Conservation (phyloP, 2,113 vertebrate species). For the Erythrocercus mccallii region DNA sequence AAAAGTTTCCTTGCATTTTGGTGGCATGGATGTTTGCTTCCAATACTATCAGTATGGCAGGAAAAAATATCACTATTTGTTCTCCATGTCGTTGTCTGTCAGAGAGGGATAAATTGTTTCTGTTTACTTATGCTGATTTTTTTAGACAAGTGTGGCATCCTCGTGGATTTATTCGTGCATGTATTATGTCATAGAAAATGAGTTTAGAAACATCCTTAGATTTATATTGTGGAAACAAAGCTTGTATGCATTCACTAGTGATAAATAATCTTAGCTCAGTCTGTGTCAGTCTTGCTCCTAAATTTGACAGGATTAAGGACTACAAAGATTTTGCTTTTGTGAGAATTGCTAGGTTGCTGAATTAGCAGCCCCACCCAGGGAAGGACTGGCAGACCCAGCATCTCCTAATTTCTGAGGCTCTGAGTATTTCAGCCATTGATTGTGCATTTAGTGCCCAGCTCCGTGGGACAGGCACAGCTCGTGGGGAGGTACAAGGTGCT, state of each 20-base stretch:
- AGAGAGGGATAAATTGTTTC: background rate
- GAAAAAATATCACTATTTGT: background rate
- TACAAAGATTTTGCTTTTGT: background rate
- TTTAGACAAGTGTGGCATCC: background rate
- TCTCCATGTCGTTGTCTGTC: background rate
- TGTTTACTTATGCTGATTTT: background rate
- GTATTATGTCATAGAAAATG: background rate
- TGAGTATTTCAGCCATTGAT: accelerated
- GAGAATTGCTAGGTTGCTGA: background rate
- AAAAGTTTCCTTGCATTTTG: background rate
- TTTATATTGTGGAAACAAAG: background rate
- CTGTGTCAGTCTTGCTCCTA: background rate
- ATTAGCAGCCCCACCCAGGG: background rate
- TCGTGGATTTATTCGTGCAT: background rate
- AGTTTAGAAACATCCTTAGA: background rate
- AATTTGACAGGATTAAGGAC: background rate
- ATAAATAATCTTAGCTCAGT: background rate
- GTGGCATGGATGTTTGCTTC: background rate
- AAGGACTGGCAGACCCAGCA: background rate
- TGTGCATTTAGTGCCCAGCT: background rate
- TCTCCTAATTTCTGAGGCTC: background rate
- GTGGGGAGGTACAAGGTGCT: background rate
- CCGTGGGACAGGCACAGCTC: background rate
- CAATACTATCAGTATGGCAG: background rate
- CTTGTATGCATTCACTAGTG: background rate